Evolutionary conservation across 2,888 invertebrate genomes (phyloP).

Genomic region (Oasisia sp.): DNA sequence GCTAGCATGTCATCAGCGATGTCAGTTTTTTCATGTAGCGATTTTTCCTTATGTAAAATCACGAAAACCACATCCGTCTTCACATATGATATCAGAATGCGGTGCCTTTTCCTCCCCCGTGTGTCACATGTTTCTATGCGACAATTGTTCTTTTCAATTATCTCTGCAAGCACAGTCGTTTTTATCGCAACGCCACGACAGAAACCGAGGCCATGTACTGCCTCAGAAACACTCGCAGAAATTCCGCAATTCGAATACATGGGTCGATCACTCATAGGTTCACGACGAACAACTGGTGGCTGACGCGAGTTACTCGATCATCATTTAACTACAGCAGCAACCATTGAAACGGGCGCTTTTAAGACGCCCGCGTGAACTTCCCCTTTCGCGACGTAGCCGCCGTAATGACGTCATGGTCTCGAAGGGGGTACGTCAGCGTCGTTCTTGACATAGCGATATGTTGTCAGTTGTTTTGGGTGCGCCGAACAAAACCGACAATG

Average conservation of each 20-base stretch:
- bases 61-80: background rate
- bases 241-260: background rate
- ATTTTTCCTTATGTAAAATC: background rate
- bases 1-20: background rate
- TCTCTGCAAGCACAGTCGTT: background rate
- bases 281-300: background rate
- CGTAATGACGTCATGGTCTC: background rate
- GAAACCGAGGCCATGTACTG: background rate
- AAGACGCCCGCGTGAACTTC: background rate
- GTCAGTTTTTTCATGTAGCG: background rate
- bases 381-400: background rate
- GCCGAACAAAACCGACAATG: background rate
- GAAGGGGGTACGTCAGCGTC: background rate
- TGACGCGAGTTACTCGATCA: background rate
- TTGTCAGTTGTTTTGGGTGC: background rate
- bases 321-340: conserved; percentile 6
- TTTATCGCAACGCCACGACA: background rate
- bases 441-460: background rate
- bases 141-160: background rate
- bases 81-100: background rate
- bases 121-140: background rate
- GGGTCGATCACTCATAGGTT: background rate
- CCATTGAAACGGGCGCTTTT: background rate
- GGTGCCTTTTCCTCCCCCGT: background rate
- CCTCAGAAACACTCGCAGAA: background rate